A percentile compares a stretch with the other conserved stretches of the same genome.
Conservation (phyloP, 2,113 vertebrate genomes). For the Silurus meridionalis region DNA sequence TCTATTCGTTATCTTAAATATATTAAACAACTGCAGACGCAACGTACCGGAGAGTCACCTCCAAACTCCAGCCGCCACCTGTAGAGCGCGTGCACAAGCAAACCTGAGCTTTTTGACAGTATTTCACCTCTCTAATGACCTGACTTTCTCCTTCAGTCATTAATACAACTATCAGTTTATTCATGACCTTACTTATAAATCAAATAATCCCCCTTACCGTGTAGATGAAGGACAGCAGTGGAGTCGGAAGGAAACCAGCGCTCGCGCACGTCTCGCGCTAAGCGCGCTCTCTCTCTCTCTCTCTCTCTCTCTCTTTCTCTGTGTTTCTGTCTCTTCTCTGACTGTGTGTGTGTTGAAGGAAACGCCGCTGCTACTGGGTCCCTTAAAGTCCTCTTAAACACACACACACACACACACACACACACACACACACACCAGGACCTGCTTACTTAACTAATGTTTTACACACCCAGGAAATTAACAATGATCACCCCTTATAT, state of each 20-base stretch:
- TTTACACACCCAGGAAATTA: background rate
- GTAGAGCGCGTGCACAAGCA: constrained; percentile 2
- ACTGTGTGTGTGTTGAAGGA: background rate
- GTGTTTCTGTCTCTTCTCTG: too few species aligned
- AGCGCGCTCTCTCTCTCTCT: background rate
- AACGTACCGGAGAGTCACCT: background rate
- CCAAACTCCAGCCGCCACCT: constrained; percentile 24
- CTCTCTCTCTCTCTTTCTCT: background rate
- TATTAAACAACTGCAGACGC: background rate
- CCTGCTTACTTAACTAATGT: background rate
- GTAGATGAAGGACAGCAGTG: constrained; percentile 2
- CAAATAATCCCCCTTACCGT: background rate
- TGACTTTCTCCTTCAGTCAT: background rate
- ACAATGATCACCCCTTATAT: too few species aligned
- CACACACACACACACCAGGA: background rate
- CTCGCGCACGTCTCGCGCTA: background rate
- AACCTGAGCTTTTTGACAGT: background rate
- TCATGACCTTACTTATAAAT: background rate
- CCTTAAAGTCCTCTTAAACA: background rate
- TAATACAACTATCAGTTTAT: background rate
- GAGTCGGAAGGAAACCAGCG: background rate
- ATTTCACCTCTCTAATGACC: background rate
- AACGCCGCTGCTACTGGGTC: background rate
- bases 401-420: constrained; percentile 5
- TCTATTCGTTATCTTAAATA: background rate